Evolutionary conservation across 2,797 vertebrate genomes (phyloP).

Genomic region (Cuculus canorus): DNA sequence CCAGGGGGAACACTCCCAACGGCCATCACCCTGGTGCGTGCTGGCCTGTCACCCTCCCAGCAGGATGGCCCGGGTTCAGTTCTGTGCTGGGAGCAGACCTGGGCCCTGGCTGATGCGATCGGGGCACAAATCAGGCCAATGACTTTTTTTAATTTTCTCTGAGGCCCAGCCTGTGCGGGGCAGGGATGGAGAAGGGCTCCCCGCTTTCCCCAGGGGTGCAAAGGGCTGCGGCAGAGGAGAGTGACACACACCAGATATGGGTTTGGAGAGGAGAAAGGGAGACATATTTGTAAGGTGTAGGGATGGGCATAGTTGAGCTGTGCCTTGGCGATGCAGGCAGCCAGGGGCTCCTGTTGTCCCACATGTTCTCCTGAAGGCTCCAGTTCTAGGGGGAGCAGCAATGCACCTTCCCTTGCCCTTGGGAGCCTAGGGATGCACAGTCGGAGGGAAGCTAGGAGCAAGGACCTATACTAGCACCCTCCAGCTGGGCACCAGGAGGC

Average conservation of each 20-base stretch:
- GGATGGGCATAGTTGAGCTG: not conserved
- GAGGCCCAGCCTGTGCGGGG: not conserved
- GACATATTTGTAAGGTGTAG: rapidly evolving
- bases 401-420: not conserved
- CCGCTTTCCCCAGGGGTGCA: not conserved
- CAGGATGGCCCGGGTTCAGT: not conserved
- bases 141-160: not conserved
- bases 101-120: not conserved
- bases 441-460: not conserved
- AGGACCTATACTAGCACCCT: not conserved
- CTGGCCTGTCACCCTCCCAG: not conserved
- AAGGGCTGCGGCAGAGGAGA: not conserved
- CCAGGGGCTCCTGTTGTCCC: not conserved
- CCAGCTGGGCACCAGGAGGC: not conserved
- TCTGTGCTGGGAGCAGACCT: not conserved
- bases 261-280: not conserved
- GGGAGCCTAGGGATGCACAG: not conserved
- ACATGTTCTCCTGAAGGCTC: not conserved
- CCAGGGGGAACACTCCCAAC: not conserved
- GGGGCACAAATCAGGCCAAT: not conserved
- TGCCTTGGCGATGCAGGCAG: not conserved
- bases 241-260: not conserved
- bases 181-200: not conserved
- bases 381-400: not conserved
- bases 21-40: not conserved